Evolutionary conservation across 2,113 vertebrate genomes (phyloP).

Genomic region (Condylura cristata): DNA sequence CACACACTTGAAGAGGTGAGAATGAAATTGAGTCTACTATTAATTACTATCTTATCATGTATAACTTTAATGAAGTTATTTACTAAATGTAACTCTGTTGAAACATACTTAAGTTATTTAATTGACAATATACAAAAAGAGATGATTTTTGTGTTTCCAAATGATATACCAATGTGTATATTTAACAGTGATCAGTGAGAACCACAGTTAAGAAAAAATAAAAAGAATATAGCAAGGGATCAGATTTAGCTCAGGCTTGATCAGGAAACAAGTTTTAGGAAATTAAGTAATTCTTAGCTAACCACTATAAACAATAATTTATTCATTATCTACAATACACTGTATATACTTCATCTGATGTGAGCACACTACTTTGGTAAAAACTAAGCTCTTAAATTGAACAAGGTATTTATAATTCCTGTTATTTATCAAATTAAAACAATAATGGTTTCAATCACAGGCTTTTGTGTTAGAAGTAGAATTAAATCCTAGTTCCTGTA

Average conservation of each 20-base stretch:
- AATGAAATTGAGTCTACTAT: constrained; percentile 22
- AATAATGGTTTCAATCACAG: background rate
- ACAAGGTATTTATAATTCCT: background rate
- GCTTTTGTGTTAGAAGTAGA: background rate
- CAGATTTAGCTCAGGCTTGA: constrained; percentile 16
- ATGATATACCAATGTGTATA: background rate
- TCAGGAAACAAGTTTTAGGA: constrained; percentile 30
- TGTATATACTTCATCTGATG: background rate
- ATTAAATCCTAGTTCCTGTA: constrained; percentile 28
- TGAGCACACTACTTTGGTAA: constrained; percentile 37
- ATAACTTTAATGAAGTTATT: background rate
- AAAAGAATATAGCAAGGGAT: background rate
- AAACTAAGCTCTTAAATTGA: constrained; percentile 48
- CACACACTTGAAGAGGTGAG: background rate
- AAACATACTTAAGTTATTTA: constrained; percentile 4
- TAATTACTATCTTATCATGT: background rate
- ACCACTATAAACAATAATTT: constrained; percentile 37
- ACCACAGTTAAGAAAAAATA: constrained; percentile 16
- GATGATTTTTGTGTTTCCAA: background rate
- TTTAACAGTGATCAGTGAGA: constrained; percentile 37
- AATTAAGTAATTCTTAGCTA: constrained; percentile 32
- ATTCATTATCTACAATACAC: background rate
- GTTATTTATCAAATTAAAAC: constrained; percentile 13
- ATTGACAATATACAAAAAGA: constrained; percentile 35
- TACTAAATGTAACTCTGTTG: background rate